Percentiles rank a stretch among this genome's conserved stretches.
phyloP scores from a whole-genome alignment of 2,888 invertebrate species.

The Xestoiulus laeticollis region DNA sequence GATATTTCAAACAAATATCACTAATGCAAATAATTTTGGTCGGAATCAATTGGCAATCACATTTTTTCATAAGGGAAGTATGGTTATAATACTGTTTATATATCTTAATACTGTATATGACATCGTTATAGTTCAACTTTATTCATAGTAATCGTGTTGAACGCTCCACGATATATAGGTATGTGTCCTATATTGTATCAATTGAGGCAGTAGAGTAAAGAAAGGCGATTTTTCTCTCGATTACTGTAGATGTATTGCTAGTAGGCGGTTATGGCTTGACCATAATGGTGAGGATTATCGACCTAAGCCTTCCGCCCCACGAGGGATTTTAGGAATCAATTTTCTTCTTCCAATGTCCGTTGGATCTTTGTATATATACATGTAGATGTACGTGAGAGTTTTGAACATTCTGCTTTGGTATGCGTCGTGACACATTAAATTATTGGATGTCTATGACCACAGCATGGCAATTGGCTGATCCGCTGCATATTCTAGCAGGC shows the following conservation, averaged over 20 bases:
- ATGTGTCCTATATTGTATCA: not conserved
- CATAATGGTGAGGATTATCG: slow-evolving; percentile 20
- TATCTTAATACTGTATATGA: not conserved
- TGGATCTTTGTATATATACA: not conserved
- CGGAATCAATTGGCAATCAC: too few species aligned
- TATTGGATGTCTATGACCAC: not conserved
- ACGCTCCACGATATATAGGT: not conserved
- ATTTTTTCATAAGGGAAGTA: too few species aligned
- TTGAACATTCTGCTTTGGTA: not conserved
- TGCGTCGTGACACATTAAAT: not conserved
- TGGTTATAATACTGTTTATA: too few species aligned
- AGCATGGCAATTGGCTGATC: not conserved
- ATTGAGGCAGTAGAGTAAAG: not conserved
- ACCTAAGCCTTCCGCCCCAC: slow-evolving; percentile 15
- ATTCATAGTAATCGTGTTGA: not conserved
- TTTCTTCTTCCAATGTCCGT: not conserved
- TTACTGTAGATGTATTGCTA: not conserved
- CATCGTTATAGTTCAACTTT: not conserved
- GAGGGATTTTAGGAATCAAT: slow-evolving; percentile 12
- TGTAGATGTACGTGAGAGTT: not conserved
- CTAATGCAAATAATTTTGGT: too few species aligned
- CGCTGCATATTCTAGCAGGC: not conserved
- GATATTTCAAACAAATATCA: too few species aligned
- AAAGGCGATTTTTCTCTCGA: not conserved
- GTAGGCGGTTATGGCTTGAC: slow-evolving; percentile 17